Percentiles rank a stretch among this genome's conserved stretches.
Evolutionary conservation across 1,140 invertebrate species (phyloP).

Genomic region (Trichomalopsis sarcophagae): DNA sequence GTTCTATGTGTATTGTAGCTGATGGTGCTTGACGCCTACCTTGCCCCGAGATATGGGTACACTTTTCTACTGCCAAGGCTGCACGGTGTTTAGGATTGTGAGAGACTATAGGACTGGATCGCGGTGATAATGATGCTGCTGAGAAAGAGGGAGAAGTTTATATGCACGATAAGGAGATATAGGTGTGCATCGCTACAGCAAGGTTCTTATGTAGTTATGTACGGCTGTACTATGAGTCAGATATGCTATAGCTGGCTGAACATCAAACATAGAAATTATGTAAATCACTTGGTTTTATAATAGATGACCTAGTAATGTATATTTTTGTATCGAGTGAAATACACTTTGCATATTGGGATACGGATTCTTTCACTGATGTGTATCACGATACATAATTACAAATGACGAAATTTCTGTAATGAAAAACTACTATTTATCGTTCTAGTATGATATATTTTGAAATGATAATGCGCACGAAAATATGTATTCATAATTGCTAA

Average conservation of each 20-base stretch:
- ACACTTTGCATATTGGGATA: background rate
- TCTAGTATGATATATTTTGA: too few species aligned
- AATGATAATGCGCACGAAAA: too few species aligned
- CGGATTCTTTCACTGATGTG: background rate
- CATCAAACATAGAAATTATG: background rate
- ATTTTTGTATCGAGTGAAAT: background rate
- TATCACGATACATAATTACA: too few species aligned
- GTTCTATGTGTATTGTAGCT: background rate
- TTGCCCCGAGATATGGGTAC: slow-evolving; percentile 46
- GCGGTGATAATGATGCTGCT: too few species aligned
- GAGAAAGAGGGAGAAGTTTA: too few species aligned
- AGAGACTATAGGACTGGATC: too few species aligned
- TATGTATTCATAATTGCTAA: too few species aligned
- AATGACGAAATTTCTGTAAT: too few species aligned
- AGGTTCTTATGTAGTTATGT: background rate
- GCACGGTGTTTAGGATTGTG: too few species aligned
- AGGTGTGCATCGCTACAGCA: background rate
- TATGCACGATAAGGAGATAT: background rate
- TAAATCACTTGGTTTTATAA: background rate
- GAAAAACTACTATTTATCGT: too few species aligned
- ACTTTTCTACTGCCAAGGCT: background rate
- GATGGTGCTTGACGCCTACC: slow-evolving; percentile 25
- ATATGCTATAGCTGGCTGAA: background rate
- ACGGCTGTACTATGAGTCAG: background rate
- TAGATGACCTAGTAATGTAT: background rate